Evolutionary conservation across 2,888 invertebrate species (phyloP).

Genomic region (Ypsolopha sequella): DNA sequence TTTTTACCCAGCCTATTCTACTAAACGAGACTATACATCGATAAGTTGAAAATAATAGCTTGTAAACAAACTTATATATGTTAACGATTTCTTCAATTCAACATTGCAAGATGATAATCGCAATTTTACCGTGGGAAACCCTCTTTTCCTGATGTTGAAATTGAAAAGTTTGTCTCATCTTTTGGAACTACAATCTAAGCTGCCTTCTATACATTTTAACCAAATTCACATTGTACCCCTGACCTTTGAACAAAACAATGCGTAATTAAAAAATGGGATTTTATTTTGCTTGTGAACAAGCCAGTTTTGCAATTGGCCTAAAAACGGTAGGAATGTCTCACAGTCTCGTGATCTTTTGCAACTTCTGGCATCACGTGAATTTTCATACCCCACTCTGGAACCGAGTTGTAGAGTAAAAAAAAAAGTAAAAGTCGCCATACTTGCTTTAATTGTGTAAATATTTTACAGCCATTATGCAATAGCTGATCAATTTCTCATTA

Average conservation of each 20-base stretch:
- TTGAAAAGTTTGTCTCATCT: too few relatives aligned
- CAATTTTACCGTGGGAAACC: too few relatives aligned
- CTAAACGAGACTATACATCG: too few relatives aligned
- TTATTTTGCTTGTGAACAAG: neutral
- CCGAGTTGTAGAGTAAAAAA: constrained; percentile 20
- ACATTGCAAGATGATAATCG: too few relatives aligned
- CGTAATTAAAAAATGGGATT: constrained; percentile 13
- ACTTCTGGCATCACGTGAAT: constrained; percentile 4
- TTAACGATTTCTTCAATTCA: too few relatives aligned
- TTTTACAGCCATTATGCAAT: constrained; percentile 49
- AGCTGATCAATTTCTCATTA: constrained; percentile 36
- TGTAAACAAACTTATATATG: too few relatives aligned
- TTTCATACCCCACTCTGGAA: constrained; percentile 2
- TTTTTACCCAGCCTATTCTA: too few relatives aligned
- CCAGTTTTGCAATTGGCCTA: constrained; percentile 4
- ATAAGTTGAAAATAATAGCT: too few relatives aligned
- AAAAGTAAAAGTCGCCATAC: constrained; percentile 56
- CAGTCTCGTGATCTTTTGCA: constrained; percentile 25
- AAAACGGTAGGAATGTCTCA: constrained; percentile 18
- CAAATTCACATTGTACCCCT: constrained; percentile 9
- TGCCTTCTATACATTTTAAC: too few relatives aligned
- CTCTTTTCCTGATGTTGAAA: too few relatives aligned
- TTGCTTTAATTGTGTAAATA: constrained; percentile 59
- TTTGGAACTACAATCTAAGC: too few relatives aligned
- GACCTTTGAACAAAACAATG: constrained; percentile 19